Evolutionary conservation across 2,113 vertebrate genomes (phyloP).

Genomic region (Toxotes chatareus): DNA sequence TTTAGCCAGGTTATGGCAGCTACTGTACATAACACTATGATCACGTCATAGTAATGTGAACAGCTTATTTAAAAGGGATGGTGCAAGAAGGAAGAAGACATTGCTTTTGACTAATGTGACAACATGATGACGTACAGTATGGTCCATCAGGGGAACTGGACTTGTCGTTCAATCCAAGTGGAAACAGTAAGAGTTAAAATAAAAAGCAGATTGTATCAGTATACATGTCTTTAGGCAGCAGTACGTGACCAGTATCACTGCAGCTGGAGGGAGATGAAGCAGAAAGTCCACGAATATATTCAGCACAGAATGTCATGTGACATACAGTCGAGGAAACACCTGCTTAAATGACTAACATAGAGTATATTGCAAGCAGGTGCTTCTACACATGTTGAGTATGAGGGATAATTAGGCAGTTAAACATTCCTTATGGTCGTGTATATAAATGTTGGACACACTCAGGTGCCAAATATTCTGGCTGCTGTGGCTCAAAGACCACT

Average conservation of each 20-base stretch:
- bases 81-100: background rate
- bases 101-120: background rate
- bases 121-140: background rate
- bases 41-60: background rate
- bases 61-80: background rate
- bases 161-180: background rate
- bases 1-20: background rate
- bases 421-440: constrained; percentile 9
- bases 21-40: background rate
- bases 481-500: constrained; percentile 1
- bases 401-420: constrained; percentile 36
- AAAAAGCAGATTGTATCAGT: background rate
- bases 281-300: constrained; percentile 8
- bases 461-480: constrained; percentile 9
- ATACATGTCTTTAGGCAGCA: background rate
- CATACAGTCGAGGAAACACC: constrained; percentile 49
- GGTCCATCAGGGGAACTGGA: background rate
- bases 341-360: constrained; percentile 44
- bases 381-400: constrained; percentile 40
- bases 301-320: constrained; percentile 3
- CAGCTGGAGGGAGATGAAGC: constrained; percentile 15
- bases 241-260: background rate
- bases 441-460: background rate
- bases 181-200: background rate
- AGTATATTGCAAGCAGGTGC: constrained; percentile 50